Base-by-base conservation (phyloP, 2,113 vertebrate species). In the Lethenteron camtschaticum region DNA sequence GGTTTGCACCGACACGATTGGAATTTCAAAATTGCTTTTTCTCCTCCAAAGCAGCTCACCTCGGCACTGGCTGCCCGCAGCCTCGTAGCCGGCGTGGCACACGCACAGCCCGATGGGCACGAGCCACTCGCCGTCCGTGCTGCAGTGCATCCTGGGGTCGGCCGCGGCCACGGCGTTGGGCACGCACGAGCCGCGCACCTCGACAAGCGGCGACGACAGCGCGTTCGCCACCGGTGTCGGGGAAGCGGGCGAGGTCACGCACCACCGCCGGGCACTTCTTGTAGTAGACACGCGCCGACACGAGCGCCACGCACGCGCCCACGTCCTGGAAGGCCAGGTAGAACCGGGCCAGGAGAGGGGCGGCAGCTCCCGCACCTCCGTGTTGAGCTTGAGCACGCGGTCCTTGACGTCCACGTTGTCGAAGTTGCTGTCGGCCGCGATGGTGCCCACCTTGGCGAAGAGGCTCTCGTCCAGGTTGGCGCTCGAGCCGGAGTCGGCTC, bases 101-200 rank as follows among this genome's bases (percentile, higher is more conserved):
- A 83, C 79, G 75, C 94, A 96, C 72, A 85, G 84, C 2, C 87
- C 88, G 0, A 96, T 88, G 11, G 81, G 88, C 69, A 95, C 90
- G 71, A 89, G 75, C 91, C 94, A 97, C 72, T 95, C 86, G 1
- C 94, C 94, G 0, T 99, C 87, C 2, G 79, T 75, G 0, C 86
- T 85, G 73, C 94, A 99, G 74, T 95, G 87, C 79, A 95, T 86
- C 57, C 75, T 79, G 0, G 90, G 90, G 0, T n/a, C 9, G n/a
- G n/a, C 10, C 10, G n/a, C 24, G 24, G 10, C 83, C 79, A 84
- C 82, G 0, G 84, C 84, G 75, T 82, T 79, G 11, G 83, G 82
- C 20, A 86, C 85, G 68, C 85, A 86, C 55, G 74, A 70, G 14
- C 85, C 85, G 12, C 77, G 80, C 69, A 86, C 84, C 79, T 86